These are phyloP conservation scores for Phasia obesa DNA, from an alignment of 2,888 invertebrate genomes.

Conservation along the genomic window DNA sequence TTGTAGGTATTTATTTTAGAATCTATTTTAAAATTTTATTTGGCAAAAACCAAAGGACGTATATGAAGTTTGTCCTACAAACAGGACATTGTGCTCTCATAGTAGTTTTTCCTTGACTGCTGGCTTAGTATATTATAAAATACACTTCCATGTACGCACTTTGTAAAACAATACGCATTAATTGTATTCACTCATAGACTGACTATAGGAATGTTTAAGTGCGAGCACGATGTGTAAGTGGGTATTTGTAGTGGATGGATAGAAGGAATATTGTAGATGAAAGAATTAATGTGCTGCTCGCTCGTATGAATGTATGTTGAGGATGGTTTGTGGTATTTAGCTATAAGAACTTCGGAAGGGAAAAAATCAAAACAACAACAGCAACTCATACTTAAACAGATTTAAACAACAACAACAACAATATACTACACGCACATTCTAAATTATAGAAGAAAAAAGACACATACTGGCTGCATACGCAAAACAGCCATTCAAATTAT, in stretches of 20 bases:
- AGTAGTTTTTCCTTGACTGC: slow-evolving; percentile 2
- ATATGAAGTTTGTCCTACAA: background rate
- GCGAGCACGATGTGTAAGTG: slow-evolving; percentile 35
- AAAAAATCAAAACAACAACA: slow-evolving; percentile 74
- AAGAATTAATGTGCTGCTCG: slow-evolving; percentile 41
- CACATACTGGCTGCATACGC: slow-evolving; percentile 19
- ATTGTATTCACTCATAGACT: slow-evolving; percentile 55
- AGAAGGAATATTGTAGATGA: slow-evolving; percentile 61
- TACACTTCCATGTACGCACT: slow-evolving; percentile 47
- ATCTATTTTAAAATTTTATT: too few relatives aligned
- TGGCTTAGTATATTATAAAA: slow-evolving; percentile 19
- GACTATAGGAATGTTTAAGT: slow-evolving; percentile 14
- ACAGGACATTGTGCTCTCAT: slow-evolving; percentile 12
- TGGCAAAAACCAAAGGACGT: too few relatives aligned
- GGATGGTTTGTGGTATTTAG: slow-evolving; percentile 42
- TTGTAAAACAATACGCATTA: slow-evolving; percentile 66
- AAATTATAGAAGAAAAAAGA: slow-evolving; percentile 14
- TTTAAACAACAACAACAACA: slow-evolving; percentile 45
- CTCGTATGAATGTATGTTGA: slow-evolving; percentile 13
- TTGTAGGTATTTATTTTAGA: too few relatives aligned
- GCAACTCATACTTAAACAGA: slow-evolving; percentile 63
- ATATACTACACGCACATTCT: slow-evolving; percentile 40
- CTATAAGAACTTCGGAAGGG: slow-evolving; percentile 39
- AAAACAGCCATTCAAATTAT: slow-evolving; percentile 51
- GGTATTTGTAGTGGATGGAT: slow-evolving; percentile 13